These are phyloP conservation scores for Montipora sp. DNA, from an alignment of 64 coral and sea anemone species.

Conservation along the genomic window DNA sequence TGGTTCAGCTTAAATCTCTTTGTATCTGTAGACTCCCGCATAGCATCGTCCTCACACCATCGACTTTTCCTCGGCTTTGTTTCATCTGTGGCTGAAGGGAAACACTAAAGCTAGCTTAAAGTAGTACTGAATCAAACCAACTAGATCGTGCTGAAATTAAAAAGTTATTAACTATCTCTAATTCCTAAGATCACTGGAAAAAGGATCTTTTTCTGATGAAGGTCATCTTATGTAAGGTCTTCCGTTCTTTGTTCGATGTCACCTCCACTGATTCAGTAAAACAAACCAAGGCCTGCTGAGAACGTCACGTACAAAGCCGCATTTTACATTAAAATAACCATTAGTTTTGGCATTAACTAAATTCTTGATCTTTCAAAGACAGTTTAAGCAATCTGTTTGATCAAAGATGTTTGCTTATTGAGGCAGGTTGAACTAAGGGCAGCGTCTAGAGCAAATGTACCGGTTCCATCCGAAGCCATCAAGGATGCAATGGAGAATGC, in stretches of 20 bases:
- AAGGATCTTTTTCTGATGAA: background rate
- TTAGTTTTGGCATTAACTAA: background rate
- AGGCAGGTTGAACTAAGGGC: background rate
- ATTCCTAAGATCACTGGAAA: background rate
- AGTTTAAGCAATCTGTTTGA: background rate
- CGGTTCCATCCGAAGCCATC: constrained; percentile 76
- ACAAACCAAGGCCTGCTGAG: background rate
- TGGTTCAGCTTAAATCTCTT: constrained; percentile 3
- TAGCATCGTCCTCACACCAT: background rate
- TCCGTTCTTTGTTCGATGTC: background rate
- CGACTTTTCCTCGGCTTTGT: background rate
- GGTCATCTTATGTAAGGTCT: background rate
- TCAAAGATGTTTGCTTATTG: background rate
- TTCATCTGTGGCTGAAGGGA: constrained; percentile 1
- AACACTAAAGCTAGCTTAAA: background rate
- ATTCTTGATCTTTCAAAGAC: background rate
- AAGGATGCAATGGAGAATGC: constrained; percentile 97
- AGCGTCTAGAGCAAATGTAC: constrained; percentile 6
- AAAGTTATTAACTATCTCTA: background rate
- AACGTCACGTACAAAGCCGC: background rate
- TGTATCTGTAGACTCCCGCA: background rate
- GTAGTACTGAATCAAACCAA: background rate
- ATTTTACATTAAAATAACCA: background rate
- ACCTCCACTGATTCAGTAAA: background rate
- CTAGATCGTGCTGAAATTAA: background rate